These are phyloP conservation scores for Chelonus insularis DNA, from an alignment of 1,140 invertebrate genomes.

Conservation along the genomic window DNA sequence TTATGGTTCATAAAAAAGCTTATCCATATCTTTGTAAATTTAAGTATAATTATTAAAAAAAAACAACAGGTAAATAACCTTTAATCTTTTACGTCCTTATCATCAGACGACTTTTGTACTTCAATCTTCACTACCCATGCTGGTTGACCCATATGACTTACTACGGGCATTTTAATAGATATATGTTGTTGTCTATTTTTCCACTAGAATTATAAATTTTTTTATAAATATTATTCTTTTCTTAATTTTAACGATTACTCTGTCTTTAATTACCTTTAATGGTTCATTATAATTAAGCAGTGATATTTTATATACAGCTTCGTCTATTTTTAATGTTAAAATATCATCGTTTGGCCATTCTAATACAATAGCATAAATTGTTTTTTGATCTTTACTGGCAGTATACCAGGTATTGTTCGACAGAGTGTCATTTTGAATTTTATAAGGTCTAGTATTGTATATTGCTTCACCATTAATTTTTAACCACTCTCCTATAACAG, in stretches of 20 bases:
- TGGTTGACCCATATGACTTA: conserved; percentile 44
- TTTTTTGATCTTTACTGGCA: conserved; percentile 47
- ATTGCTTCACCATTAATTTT: conserved; percentile 86
- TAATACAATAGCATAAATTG: conserved; percentile 69
- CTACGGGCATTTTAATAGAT: conserved; percentile 38
- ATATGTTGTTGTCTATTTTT: conserved; percentile 23
- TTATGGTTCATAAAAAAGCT: too few species aligned
- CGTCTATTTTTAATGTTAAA: conserved; percentile 56
- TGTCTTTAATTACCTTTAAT: conserved; percentile 17
- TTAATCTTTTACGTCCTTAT: too few species aligned
- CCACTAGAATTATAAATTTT: conserved; percentile 42
- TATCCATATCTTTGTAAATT: too few species aligned
- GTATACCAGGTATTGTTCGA: conserved; percentile 80
- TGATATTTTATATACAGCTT: conserved; percentile 22
- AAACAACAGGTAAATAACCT: too few species aligned
- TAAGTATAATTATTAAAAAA: too few species aligned
- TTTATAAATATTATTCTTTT: neutral
- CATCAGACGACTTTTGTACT: conserved; percentile 8
- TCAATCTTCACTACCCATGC: conserved; percentile 51
- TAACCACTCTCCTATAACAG: conserved; percentile 70
- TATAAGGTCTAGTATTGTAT: conserved; percentile 79
- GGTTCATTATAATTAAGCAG: conserved; percentile 32
- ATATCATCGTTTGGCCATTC: conserved; percentile 67
- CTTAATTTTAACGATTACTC: neutral
- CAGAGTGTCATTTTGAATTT: conserved; percentile 79